phyloP scores from a whole-genome alignment of 2,113 vertebrate genomes.

The Canis aureus region DNA sequence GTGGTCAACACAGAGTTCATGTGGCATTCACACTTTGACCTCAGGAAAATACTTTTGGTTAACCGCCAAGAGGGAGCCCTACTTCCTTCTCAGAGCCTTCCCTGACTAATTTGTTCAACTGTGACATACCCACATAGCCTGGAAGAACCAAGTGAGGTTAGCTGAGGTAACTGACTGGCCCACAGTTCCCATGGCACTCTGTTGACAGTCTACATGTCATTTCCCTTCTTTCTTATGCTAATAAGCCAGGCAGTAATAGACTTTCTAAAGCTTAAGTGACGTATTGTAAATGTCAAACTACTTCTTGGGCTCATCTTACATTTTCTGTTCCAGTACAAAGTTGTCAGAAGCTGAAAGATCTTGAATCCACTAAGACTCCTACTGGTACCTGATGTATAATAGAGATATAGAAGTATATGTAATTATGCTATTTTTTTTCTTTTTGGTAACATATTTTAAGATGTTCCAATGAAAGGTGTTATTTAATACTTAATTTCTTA shows the following conservation, averaged over 20 bases:
- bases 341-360: constrained; percentile 58
- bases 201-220: constrained; percentile 13
- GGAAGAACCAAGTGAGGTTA: neutral
- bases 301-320: constrained; percentile 13
- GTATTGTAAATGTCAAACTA: constrained; percentile 61
- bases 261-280: constrained; percentile 32
- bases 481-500: constrained; percentile 67
- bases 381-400: neutral
- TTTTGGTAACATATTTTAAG: constrained; percentile 44
- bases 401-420: constrained; percentile 38
- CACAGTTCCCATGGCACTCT: neutral
- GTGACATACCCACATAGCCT: neutral
- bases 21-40: constrained; percentile 55
- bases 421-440: constrained; percentile 61
- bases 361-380: constrained; percentile 66
- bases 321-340: constrained; percentile 40
- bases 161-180: constrained; percentile 6
- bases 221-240: constrained; percentile 73
- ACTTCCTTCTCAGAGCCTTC: constrained; percentile 29
- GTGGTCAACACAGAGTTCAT: neutral
- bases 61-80: constrained; percentile 56
- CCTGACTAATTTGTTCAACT: neutral
- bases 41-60: constrained; percentile 71
- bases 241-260: constrained; percentile 58
- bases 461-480: constrained; percentile 65